These are phyloP conservation scores for Mylabris phalerata DNA, from an alignment of 1,140 invertebrate genomes.

Conservation along the genomic window DNA sequence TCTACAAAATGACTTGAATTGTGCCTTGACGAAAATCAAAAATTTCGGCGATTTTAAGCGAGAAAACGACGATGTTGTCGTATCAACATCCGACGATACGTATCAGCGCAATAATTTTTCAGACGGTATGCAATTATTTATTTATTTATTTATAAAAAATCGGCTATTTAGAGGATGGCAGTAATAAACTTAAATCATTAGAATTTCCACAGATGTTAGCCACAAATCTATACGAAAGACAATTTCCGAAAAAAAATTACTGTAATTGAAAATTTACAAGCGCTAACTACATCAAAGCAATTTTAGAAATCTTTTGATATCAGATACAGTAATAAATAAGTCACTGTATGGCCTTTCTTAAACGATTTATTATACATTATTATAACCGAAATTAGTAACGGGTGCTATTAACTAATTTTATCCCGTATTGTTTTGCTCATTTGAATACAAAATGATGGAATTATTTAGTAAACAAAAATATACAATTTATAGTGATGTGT, in stretches of 20 bases:
- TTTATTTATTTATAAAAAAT: conserved; percentile 3
- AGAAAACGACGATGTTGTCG: conserved; percentile 2
- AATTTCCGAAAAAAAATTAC: conserved; percentile 1
- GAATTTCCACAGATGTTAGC: neutral
- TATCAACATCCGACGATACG: conserved; percentile 7
- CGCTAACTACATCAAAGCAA: conserved; percentile 12
- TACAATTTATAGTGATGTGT: too few species aligned
- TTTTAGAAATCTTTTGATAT: conserved; percentile 11
- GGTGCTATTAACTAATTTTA: conserved; percentile 13
- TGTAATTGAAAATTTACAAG: conserved; percentile 15
- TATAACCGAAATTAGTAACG: too few species aligned
- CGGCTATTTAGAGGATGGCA: neutral
- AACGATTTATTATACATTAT: conserved; percentile 3
- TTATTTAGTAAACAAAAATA: too few species aligned
- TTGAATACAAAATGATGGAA: too few species aligned
- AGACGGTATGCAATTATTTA: conserved; percentile 1
- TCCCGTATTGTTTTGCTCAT: conserved; percentile 9
- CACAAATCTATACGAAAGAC: neutral
- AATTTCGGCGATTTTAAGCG: neutral
- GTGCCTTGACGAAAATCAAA: too few species aligned
- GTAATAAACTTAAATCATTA: conserved; percentile 6
- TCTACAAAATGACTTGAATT: neutral
- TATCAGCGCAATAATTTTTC: conserved; percentile 2
- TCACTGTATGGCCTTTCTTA: conserved; percentile 3
- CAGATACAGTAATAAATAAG: conserved; percentile 13